Evolutionary conservation across 2,888 invertebrate genomes (phyloP).

Genomic region (Tipula helvola): DNA sequence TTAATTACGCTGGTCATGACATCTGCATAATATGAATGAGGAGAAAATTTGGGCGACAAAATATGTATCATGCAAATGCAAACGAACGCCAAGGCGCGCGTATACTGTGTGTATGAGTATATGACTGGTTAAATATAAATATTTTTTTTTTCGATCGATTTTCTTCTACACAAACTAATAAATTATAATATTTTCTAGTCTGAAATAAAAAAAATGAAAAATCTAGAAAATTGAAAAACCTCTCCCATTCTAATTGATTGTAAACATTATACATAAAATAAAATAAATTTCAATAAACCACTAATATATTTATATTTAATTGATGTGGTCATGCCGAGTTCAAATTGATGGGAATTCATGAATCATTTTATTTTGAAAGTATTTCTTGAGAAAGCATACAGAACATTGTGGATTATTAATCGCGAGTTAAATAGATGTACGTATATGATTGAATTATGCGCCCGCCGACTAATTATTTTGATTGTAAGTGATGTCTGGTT

Average conservation of each 20-base stretch:
- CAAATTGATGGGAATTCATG: not conserved
- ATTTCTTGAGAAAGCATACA: not conserved
- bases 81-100: no score
- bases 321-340: not conserved
- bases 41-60: not conserved
- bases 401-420: not conserved
- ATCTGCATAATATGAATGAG: not conserved
- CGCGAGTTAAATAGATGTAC: not conserved
- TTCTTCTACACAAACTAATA: not conserved
- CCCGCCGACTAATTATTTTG: not conserved
- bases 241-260: not conserved
- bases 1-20: not conserved
- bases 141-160: not conserved
- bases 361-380: not conserved
- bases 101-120: not conserved
- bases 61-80: not conserved
- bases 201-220: not conserved
- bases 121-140: not conserved
- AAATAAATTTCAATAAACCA: not conserved
- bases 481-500: not conserved
- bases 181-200: not conserved
- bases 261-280: not conserved
- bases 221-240: not conserved
- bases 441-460: not conserved
- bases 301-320: not conserved